phyloP scores from a whole-genome alignment of 2,113 vertebrate genomes.

The Brachypteracias leptosomus region DNA sequence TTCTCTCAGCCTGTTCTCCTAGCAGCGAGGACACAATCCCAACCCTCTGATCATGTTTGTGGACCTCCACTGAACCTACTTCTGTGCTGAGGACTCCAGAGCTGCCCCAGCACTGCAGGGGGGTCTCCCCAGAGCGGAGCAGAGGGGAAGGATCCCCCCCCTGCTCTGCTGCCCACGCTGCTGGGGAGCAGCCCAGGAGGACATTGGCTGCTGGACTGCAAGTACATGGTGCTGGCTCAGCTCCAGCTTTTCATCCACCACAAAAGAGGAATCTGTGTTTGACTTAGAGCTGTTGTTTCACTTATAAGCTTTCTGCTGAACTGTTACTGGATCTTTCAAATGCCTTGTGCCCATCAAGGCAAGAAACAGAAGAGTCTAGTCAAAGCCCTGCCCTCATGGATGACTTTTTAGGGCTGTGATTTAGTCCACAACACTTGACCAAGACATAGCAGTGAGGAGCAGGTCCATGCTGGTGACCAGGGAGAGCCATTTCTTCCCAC shows the following conservation, averaged over 20 bases:
- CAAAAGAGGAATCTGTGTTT: background rate
- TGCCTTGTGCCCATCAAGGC: background rate
- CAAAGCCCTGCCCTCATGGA: background rate
- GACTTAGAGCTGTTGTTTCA: background rate
- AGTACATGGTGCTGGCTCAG: no score
- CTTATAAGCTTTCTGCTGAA: background rate
- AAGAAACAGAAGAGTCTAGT: background rate
- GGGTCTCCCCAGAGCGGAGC: no score
- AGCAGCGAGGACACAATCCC: background rate
- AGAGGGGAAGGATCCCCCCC: no score
- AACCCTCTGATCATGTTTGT: no score
- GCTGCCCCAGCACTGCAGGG: no score
- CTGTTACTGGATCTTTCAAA: background rate
- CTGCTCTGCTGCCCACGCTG: no score
- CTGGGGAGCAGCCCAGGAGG: no score
- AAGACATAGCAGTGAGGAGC: background rate
- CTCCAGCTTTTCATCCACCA: no score
- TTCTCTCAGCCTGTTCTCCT: background rate
- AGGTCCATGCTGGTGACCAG: background rate
- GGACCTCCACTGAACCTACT: no score
- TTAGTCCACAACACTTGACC: background rate
- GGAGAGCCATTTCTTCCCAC: background rate
- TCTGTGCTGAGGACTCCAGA: no score
- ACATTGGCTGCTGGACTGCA: no score
- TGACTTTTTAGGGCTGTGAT: background rate